Evolutionary conservation across 2,888 invertebrate genomes (phyloP).

Genomic region (Didymodactylos carnosus): DNA sequence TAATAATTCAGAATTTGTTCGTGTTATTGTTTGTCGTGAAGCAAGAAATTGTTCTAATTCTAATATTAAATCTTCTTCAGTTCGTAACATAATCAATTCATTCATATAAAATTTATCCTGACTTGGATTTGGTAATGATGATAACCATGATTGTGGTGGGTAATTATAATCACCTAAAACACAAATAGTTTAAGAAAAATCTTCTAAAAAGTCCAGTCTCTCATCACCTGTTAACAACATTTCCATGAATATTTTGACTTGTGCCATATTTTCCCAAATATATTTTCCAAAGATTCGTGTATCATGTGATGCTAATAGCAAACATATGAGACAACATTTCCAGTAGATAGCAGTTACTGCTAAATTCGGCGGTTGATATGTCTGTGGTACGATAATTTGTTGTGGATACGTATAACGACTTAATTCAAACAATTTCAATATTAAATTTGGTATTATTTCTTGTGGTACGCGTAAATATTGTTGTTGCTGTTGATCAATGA

Average conservation of each 20-base stretch:
- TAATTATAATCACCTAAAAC: slow-evolving; percentile 50
- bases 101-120: slow-evolving; percentile 27
- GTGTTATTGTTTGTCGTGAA: background rate
- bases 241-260: slow-evolving; percentile 69
- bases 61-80: slow-evolving; percentile 10
- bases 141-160: slow-evolving; percentile 48
- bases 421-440: slow-evolving; percentile 4
- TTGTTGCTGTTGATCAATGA: background rate
- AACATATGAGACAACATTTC: slow-evolving; percentile 72
- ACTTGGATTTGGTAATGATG: too few species aligned
- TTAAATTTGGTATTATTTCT: background rate
- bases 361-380: slow-evolving; percentile 60
- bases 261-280: slow-evolving; percentile 70
- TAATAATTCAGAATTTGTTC: slow-evolving; percentile 8
- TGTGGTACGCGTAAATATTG: background rate
- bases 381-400: slow-evolving; percentile 72
- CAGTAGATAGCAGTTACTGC: slow-evolving; percentile 79
- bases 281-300: slow-evolving; percentile 58
- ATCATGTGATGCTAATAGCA: slow-evolving; percentile 76
- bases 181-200: too few species aligned
- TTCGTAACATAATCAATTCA: background rate
- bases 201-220: too few species aligned
- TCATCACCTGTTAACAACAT: slow-evolving; percentile 86
- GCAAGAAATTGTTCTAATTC: slow-evolving; percentile 10
- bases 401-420: slow-evolving; percentile 37